Conservation (phyloP, 2,888 invertebrate genomes). For the Omphaloscelis lunosa region DNA sequence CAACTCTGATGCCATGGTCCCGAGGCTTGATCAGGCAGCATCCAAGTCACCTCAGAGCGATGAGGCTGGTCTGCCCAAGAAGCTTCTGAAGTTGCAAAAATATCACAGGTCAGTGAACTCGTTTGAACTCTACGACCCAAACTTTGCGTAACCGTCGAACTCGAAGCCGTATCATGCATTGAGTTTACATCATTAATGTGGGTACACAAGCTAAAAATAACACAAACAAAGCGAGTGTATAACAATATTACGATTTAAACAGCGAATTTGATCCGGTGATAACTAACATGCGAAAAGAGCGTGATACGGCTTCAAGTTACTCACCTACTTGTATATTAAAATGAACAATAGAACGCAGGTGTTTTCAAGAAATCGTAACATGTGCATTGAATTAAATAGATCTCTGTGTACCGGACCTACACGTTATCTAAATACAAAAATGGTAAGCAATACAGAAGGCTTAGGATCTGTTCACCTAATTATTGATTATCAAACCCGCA, state of each 20-base stretch:
- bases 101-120: constrained; percentile 91
- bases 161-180: constrained; percentile 69
- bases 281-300: constrained; percentile 53
- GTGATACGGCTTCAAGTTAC: constrained; percentile 52
- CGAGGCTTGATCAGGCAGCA: constrained; percentile 85
- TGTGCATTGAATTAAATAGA: constrained; percentile 16
- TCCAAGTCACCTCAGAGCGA: constrained; percentile 80
- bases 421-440: constrained; percentile 4
- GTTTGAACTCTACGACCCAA: constrained; percentile 71
- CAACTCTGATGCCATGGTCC: constrained; percentile 91
- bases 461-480: constrained; percentile 28
- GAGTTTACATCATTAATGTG: constrained; percentile 54
- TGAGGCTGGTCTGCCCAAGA: constrained; percentile 84
- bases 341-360: neutral
- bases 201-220: constrained; percentile 57
- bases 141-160: constrained; percentile 79
- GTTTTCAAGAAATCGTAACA: constrained; percentile 7
- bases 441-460: constrained; percentile 14
- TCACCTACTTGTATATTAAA: constrained; percentile 25
- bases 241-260: constrained; percentile 34
- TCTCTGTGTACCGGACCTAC: neutral
- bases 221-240: constrained; percentile 49
- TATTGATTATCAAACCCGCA: constrained; percentile 10
- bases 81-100: constrained; percentile 89
- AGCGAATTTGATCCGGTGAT: constrained; percentile 53